Percentiles rank a stretch among this genome's conserved stretches.
Conservation (phyloP, 2,888 invertebrate species). For the Dynastes maya region DNA sequence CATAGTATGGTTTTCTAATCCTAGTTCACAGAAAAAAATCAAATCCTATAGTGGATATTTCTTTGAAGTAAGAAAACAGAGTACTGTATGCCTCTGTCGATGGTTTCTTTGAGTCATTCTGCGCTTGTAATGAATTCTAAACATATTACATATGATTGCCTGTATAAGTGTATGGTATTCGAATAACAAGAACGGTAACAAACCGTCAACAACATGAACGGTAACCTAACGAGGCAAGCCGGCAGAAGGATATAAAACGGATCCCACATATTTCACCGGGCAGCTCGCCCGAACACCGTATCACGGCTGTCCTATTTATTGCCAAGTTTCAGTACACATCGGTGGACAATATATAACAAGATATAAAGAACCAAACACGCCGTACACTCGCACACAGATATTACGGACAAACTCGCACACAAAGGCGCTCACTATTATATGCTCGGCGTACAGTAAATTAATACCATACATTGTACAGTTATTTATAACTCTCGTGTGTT, state of each 20-base stretch:
- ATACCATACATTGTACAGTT: constrained; percentile 70
- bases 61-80: too few relatives aligned
- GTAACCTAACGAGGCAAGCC: neutral
- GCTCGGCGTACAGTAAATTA: constrained; percentile 65
- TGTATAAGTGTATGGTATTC: neutral
- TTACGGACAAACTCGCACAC: neutral
- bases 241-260: constrained; percentile 37
- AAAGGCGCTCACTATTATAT: constrained; percentile 46
- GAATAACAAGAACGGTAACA: constrained; percentile 26
- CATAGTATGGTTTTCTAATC: too few relatives aligned
- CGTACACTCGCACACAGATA: neutral
- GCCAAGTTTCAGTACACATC: constrained; percentile 64
- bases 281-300: constrained; percentile 10
- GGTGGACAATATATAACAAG: constrained; percentile 67
- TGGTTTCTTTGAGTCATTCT: neutral
- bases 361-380: constrained; percentile 65
- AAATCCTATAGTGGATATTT: too few relatives aligned
- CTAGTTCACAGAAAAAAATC: too few relatives aligned
- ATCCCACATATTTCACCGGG: constrained; percentile 50
- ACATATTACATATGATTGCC: too few relatives aligned
- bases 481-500: constrained; percentile 71
- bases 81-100: neutral
- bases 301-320: constrained; percentile 61
- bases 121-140: neutral
- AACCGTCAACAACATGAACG: constrained; percentile 21